These are phyloP conservation scores for Argopecten irradians DNA, from an alignment of 1,140 invertebrate species.

Conservation along the genomic window DNA sequence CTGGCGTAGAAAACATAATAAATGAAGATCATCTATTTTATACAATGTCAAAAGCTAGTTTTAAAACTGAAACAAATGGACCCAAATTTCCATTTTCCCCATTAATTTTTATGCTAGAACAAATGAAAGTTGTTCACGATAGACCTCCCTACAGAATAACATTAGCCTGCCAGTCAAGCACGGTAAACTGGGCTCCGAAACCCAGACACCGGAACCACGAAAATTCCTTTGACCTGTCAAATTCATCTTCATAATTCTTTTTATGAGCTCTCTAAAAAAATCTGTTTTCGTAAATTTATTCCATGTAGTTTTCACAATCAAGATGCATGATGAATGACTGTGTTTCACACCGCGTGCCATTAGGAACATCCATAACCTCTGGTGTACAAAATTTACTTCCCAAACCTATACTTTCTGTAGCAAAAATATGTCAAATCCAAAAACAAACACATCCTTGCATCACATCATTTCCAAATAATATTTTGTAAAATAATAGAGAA, in stretches of 20 bases:
- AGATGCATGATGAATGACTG: background rate
- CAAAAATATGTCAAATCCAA: too few species aligned
- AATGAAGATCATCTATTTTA: background rate
- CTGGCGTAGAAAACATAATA: too few species aligned
- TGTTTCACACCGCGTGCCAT: background rate
- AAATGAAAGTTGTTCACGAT: background rate
- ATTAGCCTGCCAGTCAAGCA: background rate
- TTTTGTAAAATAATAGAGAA: too few species aligned
- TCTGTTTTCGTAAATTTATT: background rate
- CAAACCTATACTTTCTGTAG: background rate
- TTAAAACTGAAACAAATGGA: background rate
- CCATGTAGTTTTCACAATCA: slow-evolving; percentile 6
- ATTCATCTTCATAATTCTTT: slow-evolving; percentile 10
- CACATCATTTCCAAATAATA: too few species aligned
- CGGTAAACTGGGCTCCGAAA: background rate
- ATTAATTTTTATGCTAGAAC: background rate
- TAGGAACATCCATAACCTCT: background rate
- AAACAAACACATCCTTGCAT: too few species aligned
- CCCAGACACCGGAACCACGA: background rate
- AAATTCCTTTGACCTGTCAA: background rate
- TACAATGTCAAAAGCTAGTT: background rate
- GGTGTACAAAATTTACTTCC: background rate
- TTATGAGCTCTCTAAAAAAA: background rate
- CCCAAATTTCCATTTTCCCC: background rate
- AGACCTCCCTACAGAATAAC: background rate